A percentile compares a stretch with the other conserved stretches of the same genome.
Evolutionary conservation across 2,113 vertebrate species (phyloP).

Genomic region (Pangasianodon gigas): DNA sequence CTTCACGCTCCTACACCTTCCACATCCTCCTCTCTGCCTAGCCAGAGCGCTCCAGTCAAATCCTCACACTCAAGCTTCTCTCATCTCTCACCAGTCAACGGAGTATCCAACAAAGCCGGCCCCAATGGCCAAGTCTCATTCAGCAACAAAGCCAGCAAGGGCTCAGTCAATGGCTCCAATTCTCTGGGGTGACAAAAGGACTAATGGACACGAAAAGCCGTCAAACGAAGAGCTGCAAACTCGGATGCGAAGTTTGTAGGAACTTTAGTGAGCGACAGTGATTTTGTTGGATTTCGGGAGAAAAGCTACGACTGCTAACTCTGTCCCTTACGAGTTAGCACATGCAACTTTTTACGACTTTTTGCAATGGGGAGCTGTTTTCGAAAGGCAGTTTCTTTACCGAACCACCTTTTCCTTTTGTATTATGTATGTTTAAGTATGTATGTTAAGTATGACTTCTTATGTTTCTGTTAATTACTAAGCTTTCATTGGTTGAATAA

Average conservation of each 20-base stretch:
- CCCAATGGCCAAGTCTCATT: slow-evolving; percentile 82
- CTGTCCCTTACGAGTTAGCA: background rate
- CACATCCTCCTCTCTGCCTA: slow-evolving; percentile 82
- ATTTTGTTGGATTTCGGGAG: background rate
- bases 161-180: slow-evolving; percentile 82
- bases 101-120: slow-evolving; percentile 78
- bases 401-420: slow-evolving; percentile 45
- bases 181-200: slow-evolving; percentile 78
- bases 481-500: slow-evolving; percentile 38
- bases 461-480: slow-evolving; percentile 32
- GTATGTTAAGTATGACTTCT: slow-evolving; percentile 31
- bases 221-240: slow-evolving; percentile 75
- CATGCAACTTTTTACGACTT: background rate
- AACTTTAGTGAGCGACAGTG: background rate
- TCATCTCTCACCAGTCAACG: slow-evolving; percentile 85
- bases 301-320: slow-evolving; percentile 9
- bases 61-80: slow-evolving; percentile 85
- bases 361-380: slow-evolving; percentile 5
- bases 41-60: slow-evolving; percentile 81
- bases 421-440: slow-evolving; percentile 50
- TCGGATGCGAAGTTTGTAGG: background rate
- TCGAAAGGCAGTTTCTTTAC: slow-evolving; percentile 54
- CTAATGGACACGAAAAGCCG: slow-evolving; percentile 42
- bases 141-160: slow-evolving; percentile 82
- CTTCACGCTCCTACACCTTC: slow-evolving; percentile 52